Base-by-base conservation (phyloP, 2,113 vertebrate species). In the Puntigrus tetrazona region DNA sequence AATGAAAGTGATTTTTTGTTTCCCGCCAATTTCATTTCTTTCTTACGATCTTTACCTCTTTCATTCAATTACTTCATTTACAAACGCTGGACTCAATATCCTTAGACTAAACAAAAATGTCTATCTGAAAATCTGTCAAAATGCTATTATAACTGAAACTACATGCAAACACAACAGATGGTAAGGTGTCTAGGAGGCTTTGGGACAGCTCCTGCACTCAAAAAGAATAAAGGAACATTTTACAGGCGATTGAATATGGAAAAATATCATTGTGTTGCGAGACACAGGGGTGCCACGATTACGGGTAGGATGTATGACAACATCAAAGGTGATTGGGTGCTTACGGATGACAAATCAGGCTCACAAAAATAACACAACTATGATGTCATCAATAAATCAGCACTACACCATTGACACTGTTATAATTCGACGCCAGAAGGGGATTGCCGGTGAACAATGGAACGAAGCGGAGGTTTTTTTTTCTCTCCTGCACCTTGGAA, bases 361-460 rank as follows among this genome's bases (percentile, higher is more conserved):
- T 87, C 80, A 61, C 88, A 88, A 89, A 89, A 91, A 91, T 63
- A 89, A 90, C 89, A 91, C 91, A 92, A 92, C 92, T 92, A 93
- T 92, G 91, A 88, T 92, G 91, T 93, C 92, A 93, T 92, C 92
- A 89, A 90, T 93, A 93, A 91, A 93, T 92, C 92, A 93, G 92
- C 91, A 87, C 90, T 91, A 92, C 92, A 92, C 27, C 89, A 89
- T 91, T 91, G 25, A 73, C 31, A 43, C 69, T 0, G 10, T 72
- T 72, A 78, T 57, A 41, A 61, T 63, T 50, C 1, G 14, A 31
- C 13, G 29, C 38, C 36, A 41, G 25, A 63, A 82, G 25, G 52
- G 43, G 16, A 27, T 59, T 14, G 45, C 3, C 5, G 36, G 25
- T 65, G 59, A 63, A 79, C 77, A 63, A 63, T 29, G 8, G 57